A percentile compares a stretch with the other conserved stretches of the same genome.
These are phyloP conservation scores for Pemphigus obesinymphae DNA, from an alignment of 1,140 invertebrate species.

Conservation along the genomic window DNA sequence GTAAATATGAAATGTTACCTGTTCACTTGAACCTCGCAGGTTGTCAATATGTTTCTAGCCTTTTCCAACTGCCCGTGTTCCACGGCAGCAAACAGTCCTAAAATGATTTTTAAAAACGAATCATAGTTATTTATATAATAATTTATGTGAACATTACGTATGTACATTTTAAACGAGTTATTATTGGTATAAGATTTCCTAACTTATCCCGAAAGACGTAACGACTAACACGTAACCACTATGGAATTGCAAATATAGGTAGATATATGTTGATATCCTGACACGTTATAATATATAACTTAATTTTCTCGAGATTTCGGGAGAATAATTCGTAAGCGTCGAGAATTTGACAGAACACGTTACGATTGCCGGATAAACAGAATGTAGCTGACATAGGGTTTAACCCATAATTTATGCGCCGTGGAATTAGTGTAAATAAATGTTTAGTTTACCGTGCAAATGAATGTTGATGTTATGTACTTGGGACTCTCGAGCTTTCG, in stretches of 20 bases:
- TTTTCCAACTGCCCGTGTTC: conserved; percentile 90
- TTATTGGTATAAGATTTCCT: no score
- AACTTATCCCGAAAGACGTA: no score
- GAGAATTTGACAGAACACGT: background rate
- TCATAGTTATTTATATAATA: no score
- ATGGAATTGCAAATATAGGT: no score
- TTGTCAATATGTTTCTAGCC: conserved; percentile 80
- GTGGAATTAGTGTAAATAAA: background rate
- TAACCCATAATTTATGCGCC: background rate
- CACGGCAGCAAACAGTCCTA: conserved; percentile 84
- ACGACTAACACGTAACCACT: no score
- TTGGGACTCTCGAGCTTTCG: conserved; percentile 53
- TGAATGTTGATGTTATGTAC: conserved; percentile 79
- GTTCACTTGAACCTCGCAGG: conserved; percentile 85
- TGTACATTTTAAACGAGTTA: no score
- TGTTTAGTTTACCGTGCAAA: conserved; percentile 69
- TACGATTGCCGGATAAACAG: background rate
- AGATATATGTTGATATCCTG: no score
- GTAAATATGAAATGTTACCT: conserved; percentile 58
- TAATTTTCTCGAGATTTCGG: background rate
- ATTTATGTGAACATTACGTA: no score
- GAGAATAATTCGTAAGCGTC: background rate
- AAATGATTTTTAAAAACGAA: conserved; percentile 44
- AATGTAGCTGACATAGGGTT: background rate
- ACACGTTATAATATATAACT: background rate